Conservation (phyloP, 2,888 invertebrate species). For the Spilarctia lutea region DNA sequence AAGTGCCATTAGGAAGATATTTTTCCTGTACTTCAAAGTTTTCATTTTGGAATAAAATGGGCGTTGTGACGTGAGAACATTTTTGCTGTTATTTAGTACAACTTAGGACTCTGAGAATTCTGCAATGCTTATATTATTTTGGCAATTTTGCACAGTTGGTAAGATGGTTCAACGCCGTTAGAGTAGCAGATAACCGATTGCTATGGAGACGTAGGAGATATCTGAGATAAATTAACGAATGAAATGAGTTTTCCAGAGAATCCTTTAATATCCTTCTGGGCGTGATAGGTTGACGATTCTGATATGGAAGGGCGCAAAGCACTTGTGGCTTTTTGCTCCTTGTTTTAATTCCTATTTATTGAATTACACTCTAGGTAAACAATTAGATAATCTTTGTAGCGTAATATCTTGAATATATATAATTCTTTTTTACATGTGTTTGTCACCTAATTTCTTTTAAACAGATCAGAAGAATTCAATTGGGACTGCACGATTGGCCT, state of each 20-base stretch:
- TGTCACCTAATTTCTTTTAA: too few species aligned
- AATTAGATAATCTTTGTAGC: background rate
- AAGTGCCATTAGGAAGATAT: constrained; percentile 21
- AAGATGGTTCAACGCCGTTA: too few species aligned
- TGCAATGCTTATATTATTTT: background rate
- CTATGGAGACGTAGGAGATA: too few species aligned
- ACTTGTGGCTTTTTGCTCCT: background rate
- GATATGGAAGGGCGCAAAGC: background rate
- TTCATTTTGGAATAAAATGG: constrained; percentile 40
- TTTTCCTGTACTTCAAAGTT: constrained; percentile 19
- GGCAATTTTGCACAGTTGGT: background rate
- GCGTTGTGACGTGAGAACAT: background rate
- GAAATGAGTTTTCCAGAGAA: too few species aligned
- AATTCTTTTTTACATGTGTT: too few species aligned
- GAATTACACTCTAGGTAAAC: background rate
- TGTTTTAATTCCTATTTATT: background rate
- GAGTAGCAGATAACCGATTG: too few species aligned
- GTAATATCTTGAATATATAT: too few species aligned
- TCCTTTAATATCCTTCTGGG: too few species aligned
- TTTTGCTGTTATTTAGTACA: background rate
- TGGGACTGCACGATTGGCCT: too few species aligned
- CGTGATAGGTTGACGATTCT: too few species aligned
- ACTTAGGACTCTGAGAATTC: background rate
- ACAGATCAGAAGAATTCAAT: too few species aligned
- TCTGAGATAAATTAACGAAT: too few species aligned